A percentile compares a stretch with the other conserved stretches of the same genome.
These are phyloP conservation scores for Chrysolina americana DNA, from an alignment of 2,888 invertebrate species.

Conservation along the genomic window DNA sequence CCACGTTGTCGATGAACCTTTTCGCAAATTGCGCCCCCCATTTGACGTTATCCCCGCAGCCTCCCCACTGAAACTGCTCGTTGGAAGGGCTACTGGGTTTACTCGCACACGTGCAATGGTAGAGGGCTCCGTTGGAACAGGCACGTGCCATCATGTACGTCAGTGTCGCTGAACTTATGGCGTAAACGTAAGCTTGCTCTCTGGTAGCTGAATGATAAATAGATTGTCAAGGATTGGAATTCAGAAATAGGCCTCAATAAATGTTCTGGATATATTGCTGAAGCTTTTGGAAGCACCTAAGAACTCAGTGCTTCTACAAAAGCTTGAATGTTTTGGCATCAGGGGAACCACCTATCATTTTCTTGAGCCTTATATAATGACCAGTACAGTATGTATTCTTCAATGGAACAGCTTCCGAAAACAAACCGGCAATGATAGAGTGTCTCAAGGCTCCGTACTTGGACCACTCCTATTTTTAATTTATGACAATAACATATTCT, in stretches of 20 bases:
- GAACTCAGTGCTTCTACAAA: no score
- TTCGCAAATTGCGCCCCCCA: constrained; percentile 82
- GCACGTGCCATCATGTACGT: constrained; percentile 84
- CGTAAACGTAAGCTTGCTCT: constrained; percentile 90
- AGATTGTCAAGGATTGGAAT: not conserved
- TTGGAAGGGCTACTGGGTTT: constrained; percentile 78
- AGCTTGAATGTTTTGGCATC: no score
- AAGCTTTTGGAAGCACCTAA: not conserved
- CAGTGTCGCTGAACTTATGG: constrained; percentile 85
- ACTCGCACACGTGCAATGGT: constrained; percentile 85
- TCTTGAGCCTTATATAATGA: no score
- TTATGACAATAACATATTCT: no score
- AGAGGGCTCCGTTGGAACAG: constrained; percentile 82
- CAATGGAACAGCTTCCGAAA: no score
- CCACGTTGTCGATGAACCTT: constrained; percentile 79
- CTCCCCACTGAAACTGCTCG: constrained; percentile 87
- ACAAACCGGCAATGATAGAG: no score
- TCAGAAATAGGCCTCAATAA: not conserved
- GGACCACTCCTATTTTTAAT: no score
- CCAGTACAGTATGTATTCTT: no score
- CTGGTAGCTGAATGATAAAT: constrained; percentile 77
- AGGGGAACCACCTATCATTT: no score
- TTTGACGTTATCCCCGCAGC: constrained; percentile 83
- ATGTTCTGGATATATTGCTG: no score
- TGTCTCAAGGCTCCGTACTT: no score